Conservation (phyloP, 23 tunicate genomes). For the Halocynthia aurantium region DNA sequence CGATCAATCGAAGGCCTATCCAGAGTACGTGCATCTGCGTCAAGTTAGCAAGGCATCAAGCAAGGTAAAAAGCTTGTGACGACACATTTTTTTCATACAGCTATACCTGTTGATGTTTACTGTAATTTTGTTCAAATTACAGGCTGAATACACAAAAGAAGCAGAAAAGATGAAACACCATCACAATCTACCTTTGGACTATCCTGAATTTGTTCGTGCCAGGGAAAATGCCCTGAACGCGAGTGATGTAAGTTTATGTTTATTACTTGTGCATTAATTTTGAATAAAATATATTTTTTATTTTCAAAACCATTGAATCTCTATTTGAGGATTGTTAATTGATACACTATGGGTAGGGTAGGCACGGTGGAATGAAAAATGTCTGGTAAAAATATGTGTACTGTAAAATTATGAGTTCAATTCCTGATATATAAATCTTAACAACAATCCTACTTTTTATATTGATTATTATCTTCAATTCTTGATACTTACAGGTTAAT, state of each 20-base stretch:
- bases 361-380: no score
- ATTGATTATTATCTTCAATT: background rate
- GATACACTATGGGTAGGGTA: no score
- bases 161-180: conserved; percentile 84
- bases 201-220: conserved; percentile 91
- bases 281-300: background rate
- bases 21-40: conserved; percentile 24
- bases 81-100: background rate
- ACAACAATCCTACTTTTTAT: no score
- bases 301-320: background rate
- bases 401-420: no score
- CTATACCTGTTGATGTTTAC: background rate
- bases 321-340: background rate
- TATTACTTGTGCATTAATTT: conserved; percentile 4
- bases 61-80: conserved; percentile 5
- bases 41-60: conserved; percentile 20
- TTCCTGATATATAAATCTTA: no score
- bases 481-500: conserved; percentile 28
- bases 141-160: conserved; percentile 71
- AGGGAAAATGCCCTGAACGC: conserved; percentile 70
- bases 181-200: conserved; percentile 77
- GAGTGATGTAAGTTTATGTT: conserved; percentile 66
- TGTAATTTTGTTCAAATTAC: background rate
- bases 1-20: conserved; percentile 30
- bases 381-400: background rate